Evolutionary conservation across 2,888 invertebrate genomes (phyloP).

Genomic region (Carcina quercana): DNA sequence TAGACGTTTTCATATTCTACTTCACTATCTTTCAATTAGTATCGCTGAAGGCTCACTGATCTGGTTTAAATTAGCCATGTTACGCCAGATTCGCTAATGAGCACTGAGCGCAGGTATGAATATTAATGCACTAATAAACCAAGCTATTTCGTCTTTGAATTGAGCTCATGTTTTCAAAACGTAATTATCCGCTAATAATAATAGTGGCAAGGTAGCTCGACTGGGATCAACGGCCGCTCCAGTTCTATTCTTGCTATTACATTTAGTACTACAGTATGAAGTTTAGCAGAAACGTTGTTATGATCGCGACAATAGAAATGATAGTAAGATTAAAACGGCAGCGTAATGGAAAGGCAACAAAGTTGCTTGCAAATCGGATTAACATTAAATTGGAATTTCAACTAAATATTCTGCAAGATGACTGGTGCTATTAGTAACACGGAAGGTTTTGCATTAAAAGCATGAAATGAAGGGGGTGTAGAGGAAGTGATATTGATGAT

Average conservation of each 20-base stretch:
- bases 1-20: too few species aligned
- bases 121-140: conserved; percentile 24
- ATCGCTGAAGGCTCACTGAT: too few species aligned
- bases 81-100: too few species aligned
- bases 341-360: too few species aligned
- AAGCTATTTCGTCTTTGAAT: conserved; percentile 34
- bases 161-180: conserved; percentile 45
- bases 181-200: conserved; percentile 60
- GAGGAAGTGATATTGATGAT: conserved; percentile 20
- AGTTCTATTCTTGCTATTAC: conserved; percentile 57
- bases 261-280: conserved; percentile 19
- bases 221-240: conserved; percentile 55
- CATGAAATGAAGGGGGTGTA: conserved; percentile 10
- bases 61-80: too few species aligned
- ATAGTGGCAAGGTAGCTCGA: conserved; percentile 27
- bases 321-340: too few species aligned
- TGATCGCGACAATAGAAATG: too few species aligned
- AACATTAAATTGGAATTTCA: conserved; percentile 1
- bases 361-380: not conserved
- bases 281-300: too few species aligned
- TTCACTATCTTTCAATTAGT: too few species aligned
- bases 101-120: conserved; percentile 11
- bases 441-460: conserved; percentile 10
- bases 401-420: conserved; percentile 1
- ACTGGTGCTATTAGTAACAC: conserved; percentile 7